Evolutionary conservation across 2,797 vertebrate genomes (phyloP).

Genomic region (Tangara arthus): DNA sequence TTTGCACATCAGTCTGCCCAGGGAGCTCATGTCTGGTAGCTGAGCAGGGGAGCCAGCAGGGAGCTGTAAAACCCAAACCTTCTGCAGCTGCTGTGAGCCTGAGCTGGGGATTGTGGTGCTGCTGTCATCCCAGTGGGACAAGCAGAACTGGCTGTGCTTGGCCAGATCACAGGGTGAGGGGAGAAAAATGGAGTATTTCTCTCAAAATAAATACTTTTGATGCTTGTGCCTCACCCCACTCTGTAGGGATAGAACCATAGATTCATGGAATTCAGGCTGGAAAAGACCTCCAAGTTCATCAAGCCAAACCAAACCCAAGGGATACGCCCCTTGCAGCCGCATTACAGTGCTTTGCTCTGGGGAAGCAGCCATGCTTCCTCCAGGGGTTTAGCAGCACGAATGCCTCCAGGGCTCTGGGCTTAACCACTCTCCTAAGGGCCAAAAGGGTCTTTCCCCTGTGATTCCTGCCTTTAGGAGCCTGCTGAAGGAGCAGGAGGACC

Average conservation of each 20-base stretch:
- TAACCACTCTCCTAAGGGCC: not conserved
- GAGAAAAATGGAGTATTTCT: not conserved
- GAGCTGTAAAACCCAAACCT: not conserved
- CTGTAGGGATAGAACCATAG: not conserved
- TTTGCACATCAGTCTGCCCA: not conserved
- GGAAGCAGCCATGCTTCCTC: not conserved
- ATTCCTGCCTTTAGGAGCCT: not conserved
- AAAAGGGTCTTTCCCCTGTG: accelerated
- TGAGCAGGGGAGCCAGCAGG: accelerated
- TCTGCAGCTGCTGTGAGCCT: not conserved
- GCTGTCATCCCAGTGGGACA: not conserved
- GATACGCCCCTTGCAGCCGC: not conserved
- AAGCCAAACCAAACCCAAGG: not conserved
- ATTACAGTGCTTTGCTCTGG: accelerated
- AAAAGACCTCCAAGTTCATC: not conserved
- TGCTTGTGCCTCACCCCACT: not conserved
- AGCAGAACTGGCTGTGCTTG: not conserved
- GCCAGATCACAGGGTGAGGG: accelerated
- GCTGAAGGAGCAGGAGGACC: not conserved
- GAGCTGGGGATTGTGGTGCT: not conserved
- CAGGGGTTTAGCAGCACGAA: not conserved
- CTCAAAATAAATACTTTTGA: not conserved
- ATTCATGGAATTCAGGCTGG: not conserved
- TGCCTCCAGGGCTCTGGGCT: accelerated
- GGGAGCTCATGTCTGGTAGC: not conserved